Evolutionary conservation across 1,140 invertebrate genomes (phyloP).

Genomic region (Eumeta japonica): DNA sequence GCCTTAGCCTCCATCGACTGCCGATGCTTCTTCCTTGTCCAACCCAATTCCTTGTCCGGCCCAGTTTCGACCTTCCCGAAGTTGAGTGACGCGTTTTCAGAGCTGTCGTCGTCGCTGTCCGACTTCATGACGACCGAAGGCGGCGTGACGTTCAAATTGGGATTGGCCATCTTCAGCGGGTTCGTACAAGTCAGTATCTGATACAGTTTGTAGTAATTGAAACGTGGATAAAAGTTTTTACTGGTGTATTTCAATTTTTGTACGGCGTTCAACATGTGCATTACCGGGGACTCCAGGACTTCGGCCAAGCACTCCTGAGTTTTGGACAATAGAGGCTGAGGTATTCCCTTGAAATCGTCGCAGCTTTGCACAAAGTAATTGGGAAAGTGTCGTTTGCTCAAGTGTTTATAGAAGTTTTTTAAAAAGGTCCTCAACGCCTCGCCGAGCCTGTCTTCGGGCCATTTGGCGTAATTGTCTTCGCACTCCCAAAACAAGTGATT

Average conservation of each 20-base stretch:
- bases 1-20: too few relatives aligned
- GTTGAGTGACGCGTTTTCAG: too few relatives aligned
- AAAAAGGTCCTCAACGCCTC: slow-evolving; percentile 65
- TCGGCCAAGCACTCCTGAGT: slow-evolving; percentile 67
- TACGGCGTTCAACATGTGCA: slow-evolving; percentile 66
- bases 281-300: slow-evolving; percentile 68
- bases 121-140: slow-evolving; percentile 22
- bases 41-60: too few relatives aligned
- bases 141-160: too few relatives aligned
- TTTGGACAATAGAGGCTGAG: slow-evolving; percentile 61
- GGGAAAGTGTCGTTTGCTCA: slow-evolving; percentile 57
- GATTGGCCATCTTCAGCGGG: slow-evolving; percentile 53
- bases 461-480: slow-evolving; percentile 67
- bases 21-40: too few relatives aligned
- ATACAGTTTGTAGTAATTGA: slow-evolving; percentile 64
- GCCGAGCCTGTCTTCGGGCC: slow-evolving; percentile 70
- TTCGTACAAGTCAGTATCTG: slow-evolving; percentile 60
- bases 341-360: slow-evolving; percentile 72
- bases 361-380: slow-evolving; percentile 73
- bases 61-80: too few relatives aligned
- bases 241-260: slow-evolving; percentile 64
- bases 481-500: slow-evolving; percentile 78
- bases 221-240: slow-evolving; percentile 64
- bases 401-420: slow-evolving; percentile 57
- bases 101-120: slow-evolving; percentile 41